A percentile compares a stretch with the other conserved stretches of the same genome.
These are phyloP conservation scores for Bombus terrestris DNA, from an alignment of 1,140 invertebrate genomes.

Conservation along the genomic window DNA sequence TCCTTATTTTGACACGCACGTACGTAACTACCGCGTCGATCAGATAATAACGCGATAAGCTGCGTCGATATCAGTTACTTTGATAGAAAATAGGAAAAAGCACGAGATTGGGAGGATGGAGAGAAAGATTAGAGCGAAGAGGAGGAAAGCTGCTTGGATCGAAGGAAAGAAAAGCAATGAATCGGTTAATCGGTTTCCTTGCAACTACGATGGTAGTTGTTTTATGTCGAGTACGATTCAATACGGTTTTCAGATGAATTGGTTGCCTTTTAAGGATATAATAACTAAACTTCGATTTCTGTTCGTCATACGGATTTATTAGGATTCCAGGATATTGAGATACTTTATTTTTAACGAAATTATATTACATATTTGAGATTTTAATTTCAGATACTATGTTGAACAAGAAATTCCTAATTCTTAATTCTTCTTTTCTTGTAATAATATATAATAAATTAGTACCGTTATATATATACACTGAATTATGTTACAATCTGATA, in stretches of 20 bases:
- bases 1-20: slow-evolving; percentile 65
- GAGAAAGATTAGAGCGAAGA: not conserved
- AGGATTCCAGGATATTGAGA: no score
- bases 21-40: slow-evolving; percentile 43
- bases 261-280: not conserved
- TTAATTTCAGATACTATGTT: no score
- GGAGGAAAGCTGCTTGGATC: not conserved
- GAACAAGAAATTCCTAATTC: no score
- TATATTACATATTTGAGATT: no score
- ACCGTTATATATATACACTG: no score
- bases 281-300: not conserved
- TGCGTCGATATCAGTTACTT: slow-evolving; percentile 50
- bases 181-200: slow-evolving; percentile 20
- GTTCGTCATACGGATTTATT: not conserved
- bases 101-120: not conserved
- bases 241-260: not conserved
- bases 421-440: no score
- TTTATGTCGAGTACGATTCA: not conserved
- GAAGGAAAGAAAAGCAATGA: not conserved
- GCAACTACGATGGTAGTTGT: not conserved
- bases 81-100: slow-evolving; percentile 1
- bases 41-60: slow-evolving; percentile 67
- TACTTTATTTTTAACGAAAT: no score
- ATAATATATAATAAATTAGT: no score
- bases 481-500: no score